These are phyloP conservation scores for Tapirus terrestris DNA, from an alignment of 2,113 vertebrate species.

Conservation along the genomic window DNA sequence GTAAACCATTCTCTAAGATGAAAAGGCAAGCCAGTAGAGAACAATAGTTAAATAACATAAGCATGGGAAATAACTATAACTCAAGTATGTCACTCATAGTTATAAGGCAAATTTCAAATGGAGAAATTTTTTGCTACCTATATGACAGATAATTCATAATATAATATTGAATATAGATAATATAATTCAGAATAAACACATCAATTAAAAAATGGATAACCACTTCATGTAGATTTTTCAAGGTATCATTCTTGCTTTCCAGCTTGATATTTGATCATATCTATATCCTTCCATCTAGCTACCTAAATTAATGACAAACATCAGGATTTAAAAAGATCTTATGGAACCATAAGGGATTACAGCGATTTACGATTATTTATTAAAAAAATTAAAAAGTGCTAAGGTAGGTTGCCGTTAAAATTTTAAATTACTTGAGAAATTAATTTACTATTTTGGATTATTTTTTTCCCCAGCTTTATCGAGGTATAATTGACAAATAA, in stretches of 20 bases:
- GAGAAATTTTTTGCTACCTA: background rate
- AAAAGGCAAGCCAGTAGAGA: background rate
- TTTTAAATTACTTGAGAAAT: conserved; percentile 8
- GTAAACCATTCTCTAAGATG: background rate
- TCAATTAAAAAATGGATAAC: background rate
- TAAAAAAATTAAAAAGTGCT: background rate
- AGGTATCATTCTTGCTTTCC: background rate
- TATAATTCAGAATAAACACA: background rate
- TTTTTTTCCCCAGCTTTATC: background rate
- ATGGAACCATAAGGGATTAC: background rate
- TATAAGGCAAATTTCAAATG: background rate
- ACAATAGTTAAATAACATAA: background rate
- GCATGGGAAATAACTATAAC: background rate
- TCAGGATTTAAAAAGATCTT: background rate
- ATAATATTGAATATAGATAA: background rate
- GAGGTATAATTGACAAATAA: background rate
- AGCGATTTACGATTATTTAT: background rate
- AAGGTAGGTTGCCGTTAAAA: background rate
- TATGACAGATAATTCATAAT: background rate
- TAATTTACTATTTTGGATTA: background rate
- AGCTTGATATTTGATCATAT: background rate
- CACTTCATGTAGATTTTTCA: background rate
- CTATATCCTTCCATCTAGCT: background rate
- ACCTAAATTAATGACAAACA: background rate
- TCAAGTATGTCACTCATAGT: background rate